Evolutionary conservation across 2,113 vertebrate genomes (phyloP), one percentile per base, ranked within the genome.

Genomic region (Petrocephalus zakoni): DNA sequence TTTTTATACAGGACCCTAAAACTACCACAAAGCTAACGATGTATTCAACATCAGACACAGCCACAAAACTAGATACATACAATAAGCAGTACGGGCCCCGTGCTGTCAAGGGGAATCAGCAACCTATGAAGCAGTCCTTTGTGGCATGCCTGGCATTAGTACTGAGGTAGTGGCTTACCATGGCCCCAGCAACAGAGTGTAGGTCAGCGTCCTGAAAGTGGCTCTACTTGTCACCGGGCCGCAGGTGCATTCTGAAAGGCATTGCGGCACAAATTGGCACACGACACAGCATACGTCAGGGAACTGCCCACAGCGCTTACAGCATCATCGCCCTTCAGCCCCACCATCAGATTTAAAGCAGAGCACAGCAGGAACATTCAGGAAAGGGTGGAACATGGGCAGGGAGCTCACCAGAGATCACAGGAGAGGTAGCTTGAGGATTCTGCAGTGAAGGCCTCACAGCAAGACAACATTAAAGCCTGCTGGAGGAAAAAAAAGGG

Each of bases 161-260:
- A 51, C 15, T 17, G 22, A 2, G 78, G 15, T 58, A 21, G 75
- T 10, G 53, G 58, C 25, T 92, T 94, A 96, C 95, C 95, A 95
- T 96, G 89, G 93, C 92, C 94, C 91, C 93, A 89, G 91, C 89
- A 90, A 94, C 93, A 93, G 94, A 94, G 94, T 91, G 90, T 68
- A 90, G 94, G 91, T 93, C 92, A 90, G 86, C 91, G 90, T 88
- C 91, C 83, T 6, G 90, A 88, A 88, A 93, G 90, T 78, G 90
- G 89, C 9, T 89, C 83, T 89, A 83, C 83, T 87, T 81, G 84
- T 75, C 53, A 10, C 90, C 87, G 86, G 89, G 92, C 56, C 90
- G 78, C 87, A 82, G 84, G 78, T 87, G 92, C 72, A 88, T 64
- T 82, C 94, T 95, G 92, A 42, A 42, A 56, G 51, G 42, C n/a